phyloP scores from a whole-genome alignment of 2,797 vertebrate genomes.

The Hirundo rustica region DNA sequence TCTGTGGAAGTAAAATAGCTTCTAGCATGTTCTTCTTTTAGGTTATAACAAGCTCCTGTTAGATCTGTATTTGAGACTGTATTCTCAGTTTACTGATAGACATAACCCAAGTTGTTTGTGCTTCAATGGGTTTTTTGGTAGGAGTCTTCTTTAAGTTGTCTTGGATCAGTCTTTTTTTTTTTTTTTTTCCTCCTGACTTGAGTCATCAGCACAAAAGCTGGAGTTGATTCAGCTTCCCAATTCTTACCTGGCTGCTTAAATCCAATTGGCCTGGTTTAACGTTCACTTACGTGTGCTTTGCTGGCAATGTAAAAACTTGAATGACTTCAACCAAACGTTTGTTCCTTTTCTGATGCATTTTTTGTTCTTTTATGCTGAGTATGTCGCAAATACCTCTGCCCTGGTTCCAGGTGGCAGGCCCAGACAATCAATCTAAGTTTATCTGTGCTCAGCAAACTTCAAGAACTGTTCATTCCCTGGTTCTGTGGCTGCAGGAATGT shows the following conservation, averaged over 20 bases:
- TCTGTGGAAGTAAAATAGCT: not conserved
- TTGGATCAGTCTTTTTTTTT: not conserved
- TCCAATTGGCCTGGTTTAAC: not conserved
- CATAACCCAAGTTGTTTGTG: not conserved
- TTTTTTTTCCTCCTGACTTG: not conserved
- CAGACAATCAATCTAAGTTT: not conserved
- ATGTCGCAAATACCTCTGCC: not conserved
- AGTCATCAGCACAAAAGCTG: not conserved
- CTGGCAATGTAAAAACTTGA: not conserved
- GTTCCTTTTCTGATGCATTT: not conserved
- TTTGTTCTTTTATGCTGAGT: not conserved
- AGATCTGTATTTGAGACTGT: not conserved
- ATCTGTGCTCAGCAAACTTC: not conserved
- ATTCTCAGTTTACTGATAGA: not conserved
- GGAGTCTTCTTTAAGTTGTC: not conserved
- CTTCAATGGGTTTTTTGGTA: not conserved
- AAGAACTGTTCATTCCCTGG: not conserved
- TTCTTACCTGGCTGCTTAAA: not conserved
- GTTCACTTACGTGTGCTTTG: not conserved
- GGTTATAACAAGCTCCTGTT: not conserved
- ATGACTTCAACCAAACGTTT: not conserved
- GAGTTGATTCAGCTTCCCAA: not conserved
- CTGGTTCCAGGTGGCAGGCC: not conserved
- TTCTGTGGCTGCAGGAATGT: not conserved
- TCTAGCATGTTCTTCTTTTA: not conserved